Conservation (phyloP, 1,140 invertebrate species). For the Cyclina sinensis region DNA sequence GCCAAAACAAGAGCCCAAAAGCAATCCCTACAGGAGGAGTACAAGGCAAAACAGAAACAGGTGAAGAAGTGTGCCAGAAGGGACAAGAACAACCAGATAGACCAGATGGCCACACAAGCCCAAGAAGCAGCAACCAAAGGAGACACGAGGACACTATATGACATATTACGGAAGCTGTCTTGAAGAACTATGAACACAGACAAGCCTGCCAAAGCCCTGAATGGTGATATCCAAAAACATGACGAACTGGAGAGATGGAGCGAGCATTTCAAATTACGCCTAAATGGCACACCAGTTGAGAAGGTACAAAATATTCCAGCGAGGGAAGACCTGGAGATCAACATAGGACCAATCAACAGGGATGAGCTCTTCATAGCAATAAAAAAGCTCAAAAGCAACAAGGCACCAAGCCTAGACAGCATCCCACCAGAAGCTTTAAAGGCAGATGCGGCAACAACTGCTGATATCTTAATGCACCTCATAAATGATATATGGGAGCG, state of each 20-base stretch:
- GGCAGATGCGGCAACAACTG: slow-evolving; percentile 1
- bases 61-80: too few relatives aligned
- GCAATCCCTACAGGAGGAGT: not conserved
- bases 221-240: not conserved
- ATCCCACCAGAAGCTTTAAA: slow-evolving; percentile 67
- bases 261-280: not conserved
- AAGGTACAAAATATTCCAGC: too few relatives aligned
- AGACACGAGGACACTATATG: slow-evolving; percentile 6
- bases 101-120: slow-evolving; percentile 13
- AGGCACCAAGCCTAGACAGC: slow-evolving; percentile 57
- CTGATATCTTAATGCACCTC: not conserved
- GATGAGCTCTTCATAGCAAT: not conserved
- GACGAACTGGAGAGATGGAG: slow-evolving; percentile 8
- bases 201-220: not conserved
- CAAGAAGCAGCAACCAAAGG: not conserved
- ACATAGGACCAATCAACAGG: not conserved
- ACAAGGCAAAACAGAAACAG: not conserved
- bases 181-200: not conserved
- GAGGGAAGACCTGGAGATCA: not conserved
- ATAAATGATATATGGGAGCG: slow-evolving; percentile 51
- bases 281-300: too few relatives aligned
- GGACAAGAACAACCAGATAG: too few relatives aligned
- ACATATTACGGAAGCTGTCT: not conserved
- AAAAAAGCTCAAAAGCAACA: not conserved
- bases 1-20: too few relatives aligned